Percentiles rank a stretch among this genome's conserved stretches.
Conservation (phyloP, 1,140 invertebrate genomes). For the Ridgeia piscesae region DNA sequence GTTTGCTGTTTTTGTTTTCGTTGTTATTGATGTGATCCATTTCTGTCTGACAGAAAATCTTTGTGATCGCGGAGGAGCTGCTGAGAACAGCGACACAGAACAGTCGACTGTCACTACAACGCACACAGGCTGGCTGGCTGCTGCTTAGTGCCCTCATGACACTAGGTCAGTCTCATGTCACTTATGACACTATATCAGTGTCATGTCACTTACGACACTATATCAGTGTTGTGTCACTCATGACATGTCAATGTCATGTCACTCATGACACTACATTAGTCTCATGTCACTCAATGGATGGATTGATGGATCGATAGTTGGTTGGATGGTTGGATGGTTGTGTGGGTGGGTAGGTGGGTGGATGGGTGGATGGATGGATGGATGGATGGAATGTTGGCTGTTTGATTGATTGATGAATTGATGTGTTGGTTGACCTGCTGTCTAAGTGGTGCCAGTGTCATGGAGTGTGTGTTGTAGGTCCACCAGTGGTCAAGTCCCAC, state of each 20-base stretch:
- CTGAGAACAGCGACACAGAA: slow-evolving; percentile 96
- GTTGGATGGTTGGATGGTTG: no score
- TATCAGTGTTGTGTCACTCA: neutral
- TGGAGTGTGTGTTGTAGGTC: slow-evolving; percentile 61
- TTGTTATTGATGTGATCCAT: neutral
- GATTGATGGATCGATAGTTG: no score
- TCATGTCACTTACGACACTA: no score
- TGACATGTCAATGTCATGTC: slow-evolving; percentile 72
- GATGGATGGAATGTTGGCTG: no score
- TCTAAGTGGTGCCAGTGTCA: no score
- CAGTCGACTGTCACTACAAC: slow-evolving; percentile 87
- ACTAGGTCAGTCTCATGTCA: slow-evolving; percentile 66
- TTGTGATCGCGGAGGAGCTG: slow-evolving; percentile 95
- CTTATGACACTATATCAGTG: slow-evolving; percentile 90
- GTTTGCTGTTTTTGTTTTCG: no score
- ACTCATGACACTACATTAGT: no score
- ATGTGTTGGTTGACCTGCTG: no score
- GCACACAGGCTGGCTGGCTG: slow-evolving; percentile 96
- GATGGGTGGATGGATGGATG: no score
- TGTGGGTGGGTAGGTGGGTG: no score
- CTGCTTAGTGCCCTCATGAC: slow-evolving; percentile 96
- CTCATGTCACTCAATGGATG: no score
- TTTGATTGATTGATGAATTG: no score
- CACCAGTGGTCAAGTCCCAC: slow-evolving; percentile 73
- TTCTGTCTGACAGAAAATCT: slow-evolving; percentile 71